phyloP scores from a whole-genome alignment of 2,888 invertebrate species.

The Fabriciana adippe region DNA sequence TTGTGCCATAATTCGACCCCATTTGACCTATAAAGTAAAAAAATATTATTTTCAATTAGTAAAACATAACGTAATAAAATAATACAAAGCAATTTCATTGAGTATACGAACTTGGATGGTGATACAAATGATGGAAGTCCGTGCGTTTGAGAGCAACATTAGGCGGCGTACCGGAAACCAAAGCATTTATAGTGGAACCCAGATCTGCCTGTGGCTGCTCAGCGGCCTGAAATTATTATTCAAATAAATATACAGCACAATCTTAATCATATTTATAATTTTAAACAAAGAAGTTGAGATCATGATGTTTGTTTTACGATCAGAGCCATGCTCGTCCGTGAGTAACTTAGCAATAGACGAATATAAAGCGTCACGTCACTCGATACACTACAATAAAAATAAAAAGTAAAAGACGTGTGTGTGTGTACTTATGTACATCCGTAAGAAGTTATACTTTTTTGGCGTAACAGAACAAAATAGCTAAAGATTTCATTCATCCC shows the following conservation, averaged over 20 bases:
- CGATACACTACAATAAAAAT: too few species aligned
- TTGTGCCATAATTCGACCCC: conserved; percentile 75
- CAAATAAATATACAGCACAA: background rate
- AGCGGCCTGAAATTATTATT: conserved; percentile 63
- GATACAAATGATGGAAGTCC: conserved; percentile 77
- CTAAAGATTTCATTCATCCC: too few species aligned
- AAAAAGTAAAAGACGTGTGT: too few species aligned
- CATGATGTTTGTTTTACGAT: background rate
- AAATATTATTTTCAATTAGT: conserved; percentile 25
- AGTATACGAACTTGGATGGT: conserved; percentile 63
- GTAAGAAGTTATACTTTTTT: too few species aligned
- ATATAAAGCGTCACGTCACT: too few species aligned
- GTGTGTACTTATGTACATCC: too few species aligned
- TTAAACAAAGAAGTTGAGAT: background rate
- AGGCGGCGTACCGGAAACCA: conserved; percentile 92
- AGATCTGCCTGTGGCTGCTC: conserved; percentile 87
- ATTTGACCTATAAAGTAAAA: conserved; percentile 68
- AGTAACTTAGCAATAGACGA: too few species aligned
- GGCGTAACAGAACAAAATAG: too few species aligned
- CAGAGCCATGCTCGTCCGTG: background rate
- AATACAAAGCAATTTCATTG: background rate
- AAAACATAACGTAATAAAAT: background rate
- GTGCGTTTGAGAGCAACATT: conserved; percentile 93
- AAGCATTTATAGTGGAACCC: conserved; percentile 88
- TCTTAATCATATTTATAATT: background rate